These are phyloP conservation scores for Bombus pyrosoma DNA, from an alignment of 1,140 invertebrate species.

Conservation along the genomic window DNA sequence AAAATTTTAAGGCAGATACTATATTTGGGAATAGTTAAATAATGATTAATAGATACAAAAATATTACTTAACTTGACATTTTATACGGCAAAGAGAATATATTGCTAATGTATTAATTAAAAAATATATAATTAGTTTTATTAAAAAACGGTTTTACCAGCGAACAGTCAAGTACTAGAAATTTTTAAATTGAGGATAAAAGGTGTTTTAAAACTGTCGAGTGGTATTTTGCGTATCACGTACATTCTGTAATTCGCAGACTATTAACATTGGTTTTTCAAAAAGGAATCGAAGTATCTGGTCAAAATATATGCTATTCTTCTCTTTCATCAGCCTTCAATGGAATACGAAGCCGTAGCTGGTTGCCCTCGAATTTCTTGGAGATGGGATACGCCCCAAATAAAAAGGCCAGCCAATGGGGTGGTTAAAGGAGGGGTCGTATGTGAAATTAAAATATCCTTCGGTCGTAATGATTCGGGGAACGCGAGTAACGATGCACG, in stretches of 20 bases:
- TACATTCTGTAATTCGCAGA: not conserved
- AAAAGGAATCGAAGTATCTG: not conserved
- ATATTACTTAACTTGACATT: too few species aligned
- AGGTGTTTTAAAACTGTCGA: too few species aligned
- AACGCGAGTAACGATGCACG: constrained; percentile 59
- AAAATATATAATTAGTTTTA: too few species aligned
- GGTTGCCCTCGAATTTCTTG: not conserved
- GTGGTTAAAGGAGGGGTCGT: constrained; percentile 62
- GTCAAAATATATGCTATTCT: not conserved
- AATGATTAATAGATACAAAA: too few species aligned
- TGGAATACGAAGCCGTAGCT: not conserved
- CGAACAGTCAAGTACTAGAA: too few species aligned
- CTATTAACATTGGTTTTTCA: not conserved
- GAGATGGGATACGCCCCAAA: constrained; percentile 67
- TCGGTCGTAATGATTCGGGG: constrained; percentile 70
- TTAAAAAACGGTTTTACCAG: too few species aligned
- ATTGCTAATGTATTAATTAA: too few species aligned
- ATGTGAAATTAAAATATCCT: constrained; percentile 76
- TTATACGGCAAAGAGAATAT: too few species aligned
- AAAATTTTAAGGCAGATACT: too few species aligned
- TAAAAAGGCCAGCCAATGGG: constrained; percentile 67
- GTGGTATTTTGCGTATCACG: too few species aligned
- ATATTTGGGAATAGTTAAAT: too few species aligned
- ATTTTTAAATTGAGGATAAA: too few species aligned
- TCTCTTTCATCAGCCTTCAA: not conserved